phyloP scores from a whole-genome alignment of 2,888 invertebrate species.

The Rhamnusium bicolor region DNA sequence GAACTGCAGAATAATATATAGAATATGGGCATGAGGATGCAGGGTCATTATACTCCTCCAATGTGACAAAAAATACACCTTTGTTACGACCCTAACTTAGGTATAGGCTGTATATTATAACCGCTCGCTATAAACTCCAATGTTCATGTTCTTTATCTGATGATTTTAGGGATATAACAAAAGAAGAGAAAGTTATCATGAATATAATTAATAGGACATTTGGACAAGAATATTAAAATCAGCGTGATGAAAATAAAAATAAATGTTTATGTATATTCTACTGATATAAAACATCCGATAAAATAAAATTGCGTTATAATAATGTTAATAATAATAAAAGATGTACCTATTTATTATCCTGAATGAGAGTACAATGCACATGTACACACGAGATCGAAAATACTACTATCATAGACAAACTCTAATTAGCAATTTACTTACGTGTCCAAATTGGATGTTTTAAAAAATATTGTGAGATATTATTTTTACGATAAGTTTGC shows the following conservation, averaged over 20 bases:
- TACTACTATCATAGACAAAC: too few species aligned
- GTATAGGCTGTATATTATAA: neutral
- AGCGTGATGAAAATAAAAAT: neutral
- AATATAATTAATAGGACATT: neutral
- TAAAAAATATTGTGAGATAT: too few species aligned
- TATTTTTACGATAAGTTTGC: too few species aligned
- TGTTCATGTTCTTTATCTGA: neutral
- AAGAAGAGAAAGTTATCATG: neutral
- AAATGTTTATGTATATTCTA: neutral
- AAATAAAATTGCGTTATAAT: neutral
- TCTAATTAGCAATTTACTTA: too few species aligned
- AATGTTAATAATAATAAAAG: too few species aligned
- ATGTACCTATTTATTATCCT: too few species aligned
- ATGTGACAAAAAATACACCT: constrained; percentile 14
- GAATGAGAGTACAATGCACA: too few species aligned
- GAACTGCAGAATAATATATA: neutral
- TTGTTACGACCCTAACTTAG: constrained; percentile 3
- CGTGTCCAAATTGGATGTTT: too few species aligned
- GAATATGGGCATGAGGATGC: neutral
- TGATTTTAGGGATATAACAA: neutral
- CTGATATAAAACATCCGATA: neutral
- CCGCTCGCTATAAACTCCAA: neutral
- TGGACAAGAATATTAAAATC: neutral
- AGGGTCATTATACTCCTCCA: constrained; percentile 8
- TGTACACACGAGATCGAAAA: too few species aligned